These are phyloP conservation scores for Lypha dubia DNA, from an alignment of 2,888 invertebrate genomes.

Conservation along the genomic window DNA sequence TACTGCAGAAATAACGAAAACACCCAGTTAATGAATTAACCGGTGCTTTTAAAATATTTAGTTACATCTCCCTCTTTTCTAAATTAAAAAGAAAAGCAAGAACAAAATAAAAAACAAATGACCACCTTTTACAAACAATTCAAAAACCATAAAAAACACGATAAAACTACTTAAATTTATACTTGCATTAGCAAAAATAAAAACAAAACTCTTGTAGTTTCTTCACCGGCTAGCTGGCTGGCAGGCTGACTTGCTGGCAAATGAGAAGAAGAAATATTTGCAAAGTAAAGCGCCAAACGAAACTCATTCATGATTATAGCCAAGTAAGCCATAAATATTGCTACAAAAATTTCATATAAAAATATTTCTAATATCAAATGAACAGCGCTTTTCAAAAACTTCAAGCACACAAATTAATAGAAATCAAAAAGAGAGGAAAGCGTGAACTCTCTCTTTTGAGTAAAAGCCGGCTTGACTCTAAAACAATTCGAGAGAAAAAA, in stretches of 20 bases:
- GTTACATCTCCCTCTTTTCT: constrained; percentile 32
- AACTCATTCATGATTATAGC: constrained; percentile 72
- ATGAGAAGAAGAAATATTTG: constrained; percentile 24
- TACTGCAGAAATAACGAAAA: constrained; percentile 19
- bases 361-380: not conserved
- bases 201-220: constrained; percentile 4
- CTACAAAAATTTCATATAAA: not conserved
- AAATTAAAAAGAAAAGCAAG: not conserved
- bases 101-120: constrained; percentile 1
- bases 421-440: not conserved
- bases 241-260: constrained; percentile 33
- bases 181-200: not conserved
- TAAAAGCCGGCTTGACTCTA: constrained; percentile 32
- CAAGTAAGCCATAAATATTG: constrained; percentile 21
- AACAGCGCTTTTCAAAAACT: constrained; percentile 14
- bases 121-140: constrained; percentile 50
- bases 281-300: constrained; percentile 73
- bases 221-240: constrained; percentile 31
- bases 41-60: constrained; percentile 3
- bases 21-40: constrained; percentile 40
- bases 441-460: constrained; percentile 49
- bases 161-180: constrained; percentile 32
- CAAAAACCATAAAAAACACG: constrained; percentile 61
- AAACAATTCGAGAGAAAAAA: not conserved
- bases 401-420: not conserved